phyloP scores from a whole-genome alignment of 2,113 vertebrate species.

The Coturnix japonica region DNA sequence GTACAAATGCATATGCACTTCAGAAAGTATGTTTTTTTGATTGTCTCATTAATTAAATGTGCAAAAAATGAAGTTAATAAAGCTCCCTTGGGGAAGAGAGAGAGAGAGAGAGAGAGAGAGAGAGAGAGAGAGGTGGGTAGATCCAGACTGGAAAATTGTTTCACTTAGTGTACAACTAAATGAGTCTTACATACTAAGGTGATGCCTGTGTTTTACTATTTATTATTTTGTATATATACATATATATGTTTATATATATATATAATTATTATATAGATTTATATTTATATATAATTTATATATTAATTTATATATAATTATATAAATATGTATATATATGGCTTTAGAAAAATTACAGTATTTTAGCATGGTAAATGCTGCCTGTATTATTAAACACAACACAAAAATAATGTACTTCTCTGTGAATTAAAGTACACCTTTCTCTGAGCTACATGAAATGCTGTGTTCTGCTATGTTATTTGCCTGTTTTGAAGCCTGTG shows the following conservation, averaged over 20 bases:
- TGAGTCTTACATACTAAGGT: background rate
- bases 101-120: too few species aligned
- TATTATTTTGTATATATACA: too few species aligned
- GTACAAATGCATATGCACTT: background rate
- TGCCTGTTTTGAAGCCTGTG: background rate
- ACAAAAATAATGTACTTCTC: background rate
- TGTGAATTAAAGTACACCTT: background rate
- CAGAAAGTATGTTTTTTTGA: background rate
- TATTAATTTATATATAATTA: too few species aligned
- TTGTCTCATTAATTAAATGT: background rate
- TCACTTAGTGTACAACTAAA: background rate
- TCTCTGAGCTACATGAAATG: background rate
- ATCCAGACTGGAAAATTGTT: background rate
- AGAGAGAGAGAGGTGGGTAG: accelerated
- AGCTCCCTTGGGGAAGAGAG: background rate
- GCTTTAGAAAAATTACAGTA: background rate
- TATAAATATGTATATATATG: too few species aligned
- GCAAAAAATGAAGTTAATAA: background rate
- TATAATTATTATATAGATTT: too few species aligned
- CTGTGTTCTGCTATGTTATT: background rate
- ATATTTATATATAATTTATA: too few species aligned
- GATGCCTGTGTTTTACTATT: background rate
- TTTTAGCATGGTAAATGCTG: background rate
- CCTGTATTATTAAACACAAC: background rate
- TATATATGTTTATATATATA: too few species aligned